These are phyloP conservation scores for Sparus aurata DNA, from an alignment of 2,797 vertebrate species.

Conservation along the genomic window DNA sequence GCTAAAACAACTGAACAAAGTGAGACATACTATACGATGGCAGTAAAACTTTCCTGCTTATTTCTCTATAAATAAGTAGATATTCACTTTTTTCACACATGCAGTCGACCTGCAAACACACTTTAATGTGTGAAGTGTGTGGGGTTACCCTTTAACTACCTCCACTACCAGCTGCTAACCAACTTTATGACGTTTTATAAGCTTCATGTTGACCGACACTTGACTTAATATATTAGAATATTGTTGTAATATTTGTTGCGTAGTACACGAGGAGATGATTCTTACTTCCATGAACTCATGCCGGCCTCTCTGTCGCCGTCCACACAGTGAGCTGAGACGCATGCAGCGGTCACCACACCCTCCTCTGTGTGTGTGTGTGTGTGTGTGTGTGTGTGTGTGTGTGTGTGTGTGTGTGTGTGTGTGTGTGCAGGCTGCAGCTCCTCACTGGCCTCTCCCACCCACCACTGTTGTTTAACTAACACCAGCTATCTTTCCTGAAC, in stretches of 20 bases:
- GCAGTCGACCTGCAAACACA: no score
- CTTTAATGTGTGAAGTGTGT: no score
- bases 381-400: no score
- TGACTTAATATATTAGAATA: neutral
- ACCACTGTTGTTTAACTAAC: conserved; percentile 62
- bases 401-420: conserved; percentile 42
- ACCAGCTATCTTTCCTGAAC: conserved; percentile 71
- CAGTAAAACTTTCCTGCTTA: no score
- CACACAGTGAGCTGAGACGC: conserved; percentile 41
- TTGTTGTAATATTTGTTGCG: neutral
- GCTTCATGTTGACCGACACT: neutral
- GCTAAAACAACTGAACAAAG: no score
- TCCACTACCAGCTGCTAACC: neutral
- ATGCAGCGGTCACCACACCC: conserved; percentile 64
- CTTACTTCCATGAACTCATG: conserved; percentile 33
- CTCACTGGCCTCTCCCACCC: conserved; percentile 64
- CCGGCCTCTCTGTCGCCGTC: conserved; percentile 18
- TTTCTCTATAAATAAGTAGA: no score
- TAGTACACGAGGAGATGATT: neutral
- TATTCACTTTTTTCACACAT: no score
- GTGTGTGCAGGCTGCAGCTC: conserved; percentile 53
- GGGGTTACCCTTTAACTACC: neutral
- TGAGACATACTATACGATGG: no score
- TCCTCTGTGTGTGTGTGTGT: no score
- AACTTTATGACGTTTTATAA: neutral